A percentile compares a stretch with the other conserved stretches of the same genome.
phyloP scores from a whole-genome alignment of 2,797 vertebrate genomes.

The Mastacembelus armatus region DNA sequence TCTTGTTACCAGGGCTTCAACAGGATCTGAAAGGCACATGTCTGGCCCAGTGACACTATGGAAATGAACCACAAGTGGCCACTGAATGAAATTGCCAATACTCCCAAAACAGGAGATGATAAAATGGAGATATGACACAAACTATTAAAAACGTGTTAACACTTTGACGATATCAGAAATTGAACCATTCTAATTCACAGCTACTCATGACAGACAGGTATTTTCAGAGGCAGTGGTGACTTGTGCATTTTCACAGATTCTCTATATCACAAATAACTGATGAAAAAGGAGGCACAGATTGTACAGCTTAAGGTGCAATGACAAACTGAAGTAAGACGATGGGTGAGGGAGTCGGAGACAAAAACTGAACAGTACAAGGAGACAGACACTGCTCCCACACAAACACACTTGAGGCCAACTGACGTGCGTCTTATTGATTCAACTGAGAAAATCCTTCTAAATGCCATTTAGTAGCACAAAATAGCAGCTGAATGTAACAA shows the following conservation, averaged over 20 bases:
- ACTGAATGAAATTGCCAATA: too few relatives aligned
- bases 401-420: conserved; percentile 6
- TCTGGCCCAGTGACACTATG: too few relatives aligned
- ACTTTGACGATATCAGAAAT: too few relatives aligned
- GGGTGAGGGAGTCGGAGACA: background rate
- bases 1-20: too few relatives aligned
- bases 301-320: background rate
- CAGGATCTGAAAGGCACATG: too few relatives aligned
- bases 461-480: conserved; percentile 26
- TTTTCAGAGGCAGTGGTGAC: background rate
- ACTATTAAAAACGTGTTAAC: too few relatives aligned
- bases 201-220: too few relatives aligned
- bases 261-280: background rate
- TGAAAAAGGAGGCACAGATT: background rate
- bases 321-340: background rate
- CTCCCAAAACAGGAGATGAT: too few relatives aligned
- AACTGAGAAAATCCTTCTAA: conserved; percentile 26
- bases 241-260: background rate
- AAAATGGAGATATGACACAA: too few relatives aligned
- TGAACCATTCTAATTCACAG: too few relatives aligned
- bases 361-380: conserved; percentile 18
- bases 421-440: conserved; percentile 34
- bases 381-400: conserved; percentile 15
- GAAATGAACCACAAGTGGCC: too few relatives aligned
- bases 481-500: conserved; percentile 11